phyloP scores from a whole-genome alignment of 2,113 vertebrate species.

The Cavia aperea region DNA sequence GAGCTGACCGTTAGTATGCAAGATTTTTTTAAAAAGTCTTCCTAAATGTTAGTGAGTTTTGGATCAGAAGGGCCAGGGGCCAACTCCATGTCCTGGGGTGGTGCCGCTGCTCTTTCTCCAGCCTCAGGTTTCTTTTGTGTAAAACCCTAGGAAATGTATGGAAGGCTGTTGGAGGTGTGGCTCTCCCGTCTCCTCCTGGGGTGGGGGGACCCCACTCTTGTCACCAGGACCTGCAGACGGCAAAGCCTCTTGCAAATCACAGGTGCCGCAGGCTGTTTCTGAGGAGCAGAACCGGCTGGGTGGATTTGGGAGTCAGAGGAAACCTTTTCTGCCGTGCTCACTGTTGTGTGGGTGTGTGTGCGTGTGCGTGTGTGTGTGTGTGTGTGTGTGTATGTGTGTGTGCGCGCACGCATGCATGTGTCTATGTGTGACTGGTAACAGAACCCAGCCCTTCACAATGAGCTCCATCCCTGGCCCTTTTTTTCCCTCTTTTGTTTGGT shows the following conservation, averaged over 20 bases:
- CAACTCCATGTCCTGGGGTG: fast-evolving
- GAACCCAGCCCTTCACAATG: neutral
- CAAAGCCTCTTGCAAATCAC: neutral
- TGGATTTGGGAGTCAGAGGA: neutral
- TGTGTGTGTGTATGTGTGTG: neutral
- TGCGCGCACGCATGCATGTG: neutral
- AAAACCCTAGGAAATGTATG: neutral
- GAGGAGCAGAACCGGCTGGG: neutral
- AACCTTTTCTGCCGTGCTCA: neutral
- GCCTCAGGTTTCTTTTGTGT: neutral
- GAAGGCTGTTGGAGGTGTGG: neutral
- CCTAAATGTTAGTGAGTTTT: neutral
- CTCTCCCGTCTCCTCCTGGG: neutral
- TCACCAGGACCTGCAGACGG: too few relatives aligned
- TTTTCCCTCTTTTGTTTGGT: neutral
- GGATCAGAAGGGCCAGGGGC: neutral
- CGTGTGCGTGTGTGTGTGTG: neutral
- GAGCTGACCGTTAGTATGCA: conserved; percentile 83
- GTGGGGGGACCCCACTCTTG: neutral
- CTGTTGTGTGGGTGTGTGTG: neutral
- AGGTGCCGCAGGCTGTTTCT: neutral
- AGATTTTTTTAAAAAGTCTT: neutral
- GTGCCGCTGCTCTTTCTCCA: neutral
- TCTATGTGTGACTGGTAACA: neutral
- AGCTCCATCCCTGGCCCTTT: neutral